These are phyloP conservation scores for Alexandromys fortis DNA, from an alignment of 2,113 vertebrate species.

Conservation along the genomic window DNA sequence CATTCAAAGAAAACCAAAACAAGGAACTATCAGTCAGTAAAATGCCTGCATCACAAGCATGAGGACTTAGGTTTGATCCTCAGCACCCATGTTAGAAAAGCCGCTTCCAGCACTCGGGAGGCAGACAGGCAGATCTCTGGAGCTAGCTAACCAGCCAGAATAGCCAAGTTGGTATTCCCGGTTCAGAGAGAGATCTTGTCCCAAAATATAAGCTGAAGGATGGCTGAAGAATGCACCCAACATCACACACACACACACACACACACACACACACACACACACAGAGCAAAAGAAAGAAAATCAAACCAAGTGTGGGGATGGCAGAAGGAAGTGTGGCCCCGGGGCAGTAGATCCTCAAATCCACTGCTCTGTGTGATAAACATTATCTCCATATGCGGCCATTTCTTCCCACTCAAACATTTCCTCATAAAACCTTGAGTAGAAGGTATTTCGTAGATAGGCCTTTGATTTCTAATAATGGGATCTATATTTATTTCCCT, in stretches of 20 bases:
- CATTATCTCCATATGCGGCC: neutral
- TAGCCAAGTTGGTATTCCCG: too few species aligned
- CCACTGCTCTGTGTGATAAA: rapidly evolving
- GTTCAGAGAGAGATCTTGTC: neutral
- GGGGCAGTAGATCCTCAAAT: rapidly evolving
- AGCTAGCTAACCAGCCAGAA: neutral
- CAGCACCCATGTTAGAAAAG: neutral
- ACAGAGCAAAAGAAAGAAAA: neutral
- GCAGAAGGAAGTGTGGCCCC: rapidly evolving
- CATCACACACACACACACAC: too few species aligned
- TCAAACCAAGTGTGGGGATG: neutral
- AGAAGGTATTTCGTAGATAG: neutral
- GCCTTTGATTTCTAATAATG: neutral
- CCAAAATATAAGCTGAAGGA: neutral
- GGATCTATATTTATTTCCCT: neutral
- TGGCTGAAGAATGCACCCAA: too few species aligned
- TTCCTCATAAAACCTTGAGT: neutral
- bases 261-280: too few species aligned
- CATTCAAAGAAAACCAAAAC: neutral
- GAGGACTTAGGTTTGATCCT: neutral
- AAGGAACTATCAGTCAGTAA: neutral
- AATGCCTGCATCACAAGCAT: neutral
- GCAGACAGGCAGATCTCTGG: neutral
- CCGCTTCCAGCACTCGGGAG: neutral
- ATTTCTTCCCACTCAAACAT: neutral